Evolutionary conservation across 2,113 vertebrate species (phyloP).

Genomic region (Panthera tigris): DNA sequence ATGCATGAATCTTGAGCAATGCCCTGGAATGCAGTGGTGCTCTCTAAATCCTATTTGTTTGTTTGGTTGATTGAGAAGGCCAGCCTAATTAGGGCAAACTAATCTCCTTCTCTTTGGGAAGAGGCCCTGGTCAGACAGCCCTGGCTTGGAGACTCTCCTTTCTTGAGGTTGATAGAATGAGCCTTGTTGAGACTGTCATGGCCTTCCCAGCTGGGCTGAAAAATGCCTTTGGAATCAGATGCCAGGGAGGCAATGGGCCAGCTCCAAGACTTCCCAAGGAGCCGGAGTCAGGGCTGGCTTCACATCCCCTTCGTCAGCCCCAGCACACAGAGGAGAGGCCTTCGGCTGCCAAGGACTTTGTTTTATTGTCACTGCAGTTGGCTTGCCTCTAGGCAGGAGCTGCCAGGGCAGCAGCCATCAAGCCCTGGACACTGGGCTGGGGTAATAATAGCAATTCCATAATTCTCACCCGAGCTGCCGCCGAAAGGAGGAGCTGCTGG

Average conservation of each 20-base stretch:
- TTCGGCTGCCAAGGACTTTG: slow-evolving; percentile 82
- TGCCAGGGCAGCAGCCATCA: slow-evolving; percentile 80
- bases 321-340: slow-evolving; percentile 67
- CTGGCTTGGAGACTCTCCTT: neutral
- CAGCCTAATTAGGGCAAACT: neutral
- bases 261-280: slow-evolving; percentile 80
- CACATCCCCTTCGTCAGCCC: slow-evolving; percentile 68
- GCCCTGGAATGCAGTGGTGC: neutral
- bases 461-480: slow-evolving; percentile 73
- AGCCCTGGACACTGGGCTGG: slow-evolving; percentile 47
- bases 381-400: slow-evolving; percentile 65
- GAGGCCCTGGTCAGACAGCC: neutral
- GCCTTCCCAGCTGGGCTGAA: slow-evolving; percentile 79
- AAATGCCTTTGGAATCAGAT: slow-evolving; percentile 76
- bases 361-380: slow-evolving; percentile 87
- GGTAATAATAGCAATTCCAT: slow-evolving; percentile 84
- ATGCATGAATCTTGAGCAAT: neutral
- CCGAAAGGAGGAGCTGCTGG: slow-evolving; percentile 74
- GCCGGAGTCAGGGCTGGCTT: slow-evolving; percentile 73
- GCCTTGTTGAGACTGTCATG: slow-evolving; percentile 69
- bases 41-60: neutral
- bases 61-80: neutral
- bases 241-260: slow-evolving; percentile 44
- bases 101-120: neutral
- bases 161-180: neutral